These are phyloP conservation scores for Heloderma charlesbogerti DNA, from an alignment of 2,113 vertebrate species.

Conservation along the genomic window DNA sequence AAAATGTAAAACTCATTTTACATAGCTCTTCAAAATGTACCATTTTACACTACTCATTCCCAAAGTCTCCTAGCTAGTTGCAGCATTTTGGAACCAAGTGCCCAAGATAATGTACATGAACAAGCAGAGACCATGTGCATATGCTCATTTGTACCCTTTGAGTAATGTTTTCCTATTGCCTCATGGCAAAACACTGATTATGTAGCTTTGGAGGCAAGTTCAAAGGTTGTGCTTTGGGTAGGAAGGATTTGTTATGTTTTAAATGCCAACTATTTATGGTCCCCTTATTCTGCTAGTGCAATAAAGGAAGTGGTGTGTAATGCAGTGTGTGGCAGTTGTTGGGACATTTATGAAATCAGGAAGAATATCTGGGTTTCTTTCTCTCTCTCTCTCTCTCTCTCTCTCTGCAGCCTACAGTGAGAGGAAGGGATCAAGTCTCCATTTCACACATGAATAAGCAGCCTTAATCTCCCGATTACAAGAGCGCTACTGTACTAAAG, in stretches of 20 bases:
- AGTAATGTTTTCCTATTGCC: conserved; percentile 3
- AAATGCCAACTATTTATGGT: conserved; percentile 66
- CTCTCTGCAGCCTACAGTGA: conserved; percentile 48
- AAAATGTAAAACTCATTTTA: not conserved
- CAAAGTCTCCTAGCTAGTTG: not conserved
- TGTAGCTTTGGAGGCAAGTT: conserved; percentile 50
- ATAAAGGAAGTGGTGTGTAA: conserved; percentile 70
- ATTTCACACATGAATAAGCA: conserved; percentile 83
- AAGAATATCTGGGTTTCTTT: conserved; percentile 71
- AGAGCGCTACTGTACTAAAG: conserved; percentile 71
- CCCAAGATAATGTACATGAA: not conserved
- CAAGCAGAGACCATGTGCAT: too few relatives aligned
- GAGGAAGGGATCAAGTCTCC: conserved; percentile 81
- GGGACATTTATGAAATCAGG: conserved; percentile 56
- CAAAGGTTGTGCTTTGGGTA: conserved; percentile 48
- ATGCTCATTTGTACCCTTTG: not conserved
- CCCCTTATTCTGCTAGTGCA: conserved; percentile 44
- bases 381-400: not conserved
- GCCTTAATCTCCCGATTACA: conserved; percentile 80
- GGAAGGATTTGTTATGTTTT: conserved; percentile 51
- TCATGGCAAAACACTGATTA: conserved; percentile 35
- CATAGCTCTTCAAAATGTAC: not conserved
- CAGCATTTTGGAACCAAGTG: not conserved
- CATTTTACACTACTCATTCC: too few relatives aligned
- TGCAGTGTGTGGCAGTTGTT: conserved; percentile 73